A percentile compares a stretch with the other conserved stretches of the same genome.
phyloP scores from a whole-genome alignment of 2,888 invertebrate genomes.

The Philereme vetulata region DNA sequence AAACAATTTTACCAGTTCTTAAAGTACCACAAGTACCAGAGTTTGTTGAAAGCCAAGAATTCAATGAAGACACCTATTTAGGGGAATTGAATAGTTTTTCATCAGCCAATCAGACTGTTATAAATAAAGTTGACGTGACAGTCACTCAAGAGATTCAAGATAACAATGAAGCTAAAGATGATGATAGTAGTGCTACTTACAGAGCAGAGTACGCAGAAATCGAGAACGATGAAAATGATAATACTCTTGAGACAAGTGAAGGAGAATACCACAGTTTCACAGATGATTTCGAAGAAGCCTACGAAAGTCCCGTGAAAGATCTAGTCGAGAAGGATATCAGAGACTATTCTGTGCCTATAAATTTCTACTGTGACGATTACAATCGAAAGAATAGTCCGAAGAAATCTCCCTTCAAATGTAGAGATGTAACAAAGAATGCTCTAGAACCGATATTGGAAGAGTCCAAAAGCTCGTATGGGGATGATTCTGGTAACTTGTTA shows the following conservation, averaged over 20 bases:
- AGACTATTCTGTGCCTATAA: slow-evolving; percentile 76
- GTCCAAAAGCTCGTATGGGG: slow-evolving; percentile 71
- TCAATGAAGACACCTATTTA: slow-evolving; percentile 74
- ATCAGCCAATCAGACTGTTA: slow-evolving; percentile 61
- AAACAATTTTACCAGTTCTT: slow-evolving; percentile 54
- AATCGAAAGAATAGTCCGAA: slow-evolving; percentile 50
- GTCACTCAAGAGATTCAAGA: slow-evolving; percentile 21
- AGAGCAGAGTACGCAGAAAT: slow-evolving; percentile 47
- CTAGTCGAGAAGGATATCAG: slow-evolving; percentile 76
- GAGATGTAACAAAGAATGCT: slow-evolving; percentile 46
- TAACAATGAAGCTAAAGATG: slow-evolving; percentile 20
- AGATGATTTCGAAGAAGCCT: slow-evolving; percentile 69
- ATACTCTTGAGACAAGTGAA: slow-evolving; percentile 57
- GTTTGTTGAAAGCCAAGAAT: slow-evolving; percentile 75
- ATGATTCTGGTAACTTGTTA: slow-evolving; percentile 57
- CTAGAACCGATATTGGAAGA: slow-evolving; percentile 78
- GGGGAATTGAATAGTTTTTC: slow-evolving; percentile 65
- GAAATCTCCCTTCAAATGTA: slow-evolving; percentile 58
- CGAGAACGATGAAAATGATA: slow-evolving; percentile 45
- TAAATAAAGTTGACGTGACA: slow-evolving; percentile 16
- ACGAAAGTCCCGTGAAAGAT: slow-evolving; percentile 76
- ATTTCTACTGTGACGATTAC: slow-evolving; percentile 73
- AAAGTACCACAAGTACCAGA: slow-evolving; percentile 55
- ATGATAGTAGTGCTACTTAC: slow-evolving; percentile 31
- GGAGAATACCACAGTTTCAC: slow-evolving; percentile 79